A percentile compares a stretch with the other conserved stretches of the same genome.
These are phyloP conservation scores for Lucifuga dentata DNA, from an alignment of 2,113 vertebrate genomes.

Conservation along the genomic window DNA sequence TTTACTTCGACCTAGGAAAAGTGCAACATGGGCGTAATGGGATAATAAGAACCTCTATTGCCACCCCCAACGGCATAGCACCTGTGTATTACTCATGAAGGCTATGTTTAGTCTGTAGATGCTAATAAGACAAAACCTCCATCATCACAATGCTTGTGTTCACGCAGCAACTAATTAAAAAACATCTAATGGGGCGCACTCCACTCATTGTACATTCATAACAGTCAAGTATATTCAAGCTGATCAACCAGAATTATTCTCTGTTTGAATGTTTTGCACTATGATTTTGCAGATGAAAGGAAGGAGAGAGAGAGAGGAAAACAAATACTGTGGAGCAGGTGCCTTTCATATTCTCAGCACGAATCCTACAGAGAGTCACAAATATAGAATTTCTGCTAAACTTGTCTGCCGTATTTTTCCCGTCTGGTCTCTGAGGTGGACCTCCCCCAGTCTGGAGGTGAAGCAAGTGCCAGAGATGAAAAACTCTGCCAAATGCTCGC, in stretches of 20 bases:
- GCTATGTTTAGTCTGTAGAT: slow-evolving; percentile 42
- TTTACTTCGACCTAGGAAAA: slow-evolving; percentile 58
- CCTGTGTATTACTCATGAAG: slow-evolving; percentile 51
- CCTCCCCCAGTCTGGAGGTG: slow-evolving; percentile 42
- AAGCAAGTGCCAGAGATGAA: slow-evolving; percentile 48
- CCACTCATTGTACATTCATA: no score
- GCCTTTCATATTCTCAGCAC: slow-evolving; percentile 68
- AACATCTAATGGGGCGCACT: no score
- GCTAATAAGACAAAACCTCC: slow-evolving; percentile 11
- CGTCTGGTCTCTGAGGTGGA: slow-evolving; percentile 66
- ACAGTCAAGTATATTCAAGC: not conserved
- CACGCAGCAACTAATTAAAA: no score
- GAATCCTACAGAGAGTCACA: slow-evolving; percentile 68
- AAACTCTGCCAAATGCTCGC: slow-evolving; percentile 19
- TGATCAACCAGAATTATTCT: no score
- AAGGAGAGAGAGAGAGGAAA: slow-evolving; percentile 10
- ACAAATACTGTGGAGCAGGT: slow-evolving; percentile 19
- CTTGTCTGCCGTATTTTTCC: slow-evolving; percentile 66
- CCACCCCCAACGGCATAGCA: slow-evolving; percentile 35
- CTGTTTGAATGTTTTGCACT: not conserved
- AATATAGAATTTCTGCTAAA: slow-evolving; percentile 76
- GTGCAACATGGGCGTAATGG: slow-evolving; percentile 51
- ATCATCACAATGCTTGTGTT: no score
- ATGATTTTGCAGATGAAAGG: not conserved
- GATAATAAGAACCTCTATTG: slow-evolving; percentile 54